Base-by-base conservation (phyloP, 2,797 vertebrate genomes). In the Epinephelus coioides region DNA sequence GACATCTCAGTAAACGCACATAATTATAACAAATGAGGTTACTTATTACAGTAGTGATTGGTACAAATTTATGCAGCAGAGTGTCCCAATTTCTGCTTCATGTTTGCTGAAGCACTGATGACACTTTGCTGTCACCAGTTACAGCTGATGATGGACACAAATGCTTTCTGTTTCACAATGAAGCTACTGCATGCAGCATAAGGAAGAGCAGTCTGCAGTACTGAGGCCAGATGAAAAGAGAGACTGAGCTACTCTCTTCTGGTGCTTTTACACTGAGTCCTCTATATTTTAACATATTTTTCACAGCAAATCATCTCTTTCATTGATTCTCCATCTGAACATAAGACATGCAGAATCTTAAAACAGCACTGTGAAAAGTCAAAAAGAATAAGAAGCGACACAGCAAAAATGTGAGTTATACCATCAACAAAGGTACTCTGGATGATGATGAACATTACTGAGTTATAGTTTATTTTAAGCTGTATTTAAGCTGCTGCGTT, bases 211-310 rank as follows among this genome's bases (percentile, higher is more conserved):
- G 75, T 66, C 56, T 76, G 73, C 69, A 78, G 79, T 55, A 40
- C 53, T 46, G 61, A 61, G 21, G 46, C 15, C 63, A 79, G 38
- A 76, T 84, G 57, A 84, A 79, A 73, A 76, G 23, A 2, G 10
- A 70, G 50, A 51, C 19, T 67, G 19, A 81, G 71, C 68, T 3
- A 12, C 57, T 62, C 51, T 23, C 25, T 10, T 66, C 49, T 73
- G 40, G 43, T 51, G 69, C 63, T 69, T 56, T 78, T n/a, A 40
- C 10, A 7, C 15, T 6, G 2, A 23, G 12, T 77, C 55, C 17
- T 86, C 70, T 60, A 73, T 66, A 75, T 81, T 85, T 76, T 50
- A 69, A n/a, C 51, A 60, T 69, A 40, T 44, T 60, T 47, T 65
- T 44, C 54, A 51, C 57, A 61, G 6, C 5, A 23, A 67, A 67